Evolutionary conservation across 1,140 invertebrate genomes (phyloP).

Genomic region (Agraylea sexmaculata): DNA sequence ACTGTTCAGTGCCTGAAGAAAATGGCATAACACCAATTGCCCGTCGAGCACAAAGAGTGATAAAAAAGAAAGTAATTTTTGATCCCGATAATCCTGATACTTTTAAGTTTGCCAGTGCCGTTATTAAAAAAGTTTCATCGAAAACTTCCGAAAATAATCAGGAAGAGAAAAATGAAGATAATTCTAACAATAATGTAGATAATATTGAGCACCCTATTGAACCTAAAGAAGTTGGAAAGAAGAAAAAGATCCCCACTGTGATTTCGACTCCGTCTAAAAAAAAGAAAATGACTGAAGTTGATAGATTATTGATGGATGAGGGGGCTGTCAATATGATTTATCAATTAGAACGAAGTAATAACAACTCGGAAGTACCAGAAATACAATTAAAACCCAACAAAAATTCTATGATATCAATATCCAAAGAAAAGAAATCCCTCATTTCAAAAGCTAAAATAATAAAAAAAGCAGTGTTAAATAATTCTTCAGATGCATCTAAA

Average conservation of each 20-base stretch:
- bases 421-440: constrained; percentile 37
- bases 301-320: constrained; percentile 67
- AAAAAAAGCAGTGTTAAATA: constrained; percentile 43
- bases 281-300: constrained; percentile 56
- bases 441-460: constrained; percentile 40
- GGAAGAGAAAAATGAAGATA: too few relatives aligned
- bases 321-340: constrained; percentile 76
- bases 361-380: constrained; percentile 22
- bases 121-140: constrained; percentile 11
- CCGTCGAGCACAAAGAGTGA: constrained; percentile 39
- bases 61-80: constrained; percentile 56
- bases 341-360: constrained; percentile 51
- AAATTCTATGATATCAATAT: constrained; percentile 19
- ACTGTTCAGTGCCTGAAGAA: too few relatives aligned
- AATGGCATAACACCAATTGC: too few relatives aligned
- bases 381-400: constrained; percentile 20
- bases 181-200: too few relatives aligned
- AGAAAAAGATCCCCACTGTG: constrained; percentile 1
- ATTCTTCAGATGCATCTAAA: constrained; percentile 7
- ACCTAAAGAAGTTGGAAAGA: too few relatives aligned
- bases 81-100: constrained; percentile 52
- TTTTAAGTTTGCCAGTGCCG: constrained; percentile 25
- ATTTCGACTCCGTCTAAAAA: constrained; percentile 27
- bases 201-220: constrained; percentile 6
- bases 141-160: constrained; percentile 11